Evolutionary conservation across 2,797 vertebrate species (phyloP), one percentile per base, ranked within the genome.

Genomic region (Bradypus variegatus): DNA sequence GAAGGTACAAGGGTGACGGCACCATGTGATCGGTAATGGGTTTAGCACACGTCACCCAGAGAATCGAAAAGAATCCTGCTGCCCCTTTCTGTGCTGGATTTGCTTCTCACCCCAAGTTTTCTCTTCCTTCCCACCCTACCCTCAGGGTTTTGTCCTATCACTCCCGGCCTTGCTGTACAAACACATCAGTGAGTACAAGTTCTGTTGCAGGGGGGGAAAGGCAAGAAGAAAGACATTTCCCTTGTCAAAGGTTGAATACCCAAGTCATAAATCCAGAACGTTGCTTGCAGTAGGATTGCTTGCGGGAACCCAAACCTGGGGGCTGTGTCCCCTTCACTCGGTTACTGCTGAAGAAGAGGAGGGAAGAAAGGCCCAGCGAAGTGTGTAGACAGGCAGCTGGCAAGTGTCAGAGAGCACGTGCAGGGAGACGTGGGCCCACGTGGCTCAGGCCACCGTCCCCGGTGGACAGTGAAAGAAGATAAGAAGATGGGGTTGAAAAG

Each of bases 81-180:
- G 62, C 88, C 88, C 78, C 13, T 95, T 94, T 94, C 92, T 95
- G 91, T 88, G 62, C 92, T 96, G 92, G 95, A 95, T 95, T 94
- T 94, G 78, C 91, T 89, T 58, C 50, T 89, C 16, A 81, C 58
- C 33, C 14, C 25, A 55, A 89, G 84, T 38, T 62, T 65, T 31
- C 5, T 14, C 50, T 62, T 64, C 53, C 69, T 70, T 33, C 41
- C 86, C 45, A 5, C 36, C 29, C 60, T 2, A 2, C 29, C 65
- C 10, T 2, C 1, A 33, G 19, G 86, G 41, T 62, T 78, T 78
- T 70, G 31, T 10, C 65, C 87, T 9, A 1, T 33, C 18, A 1
- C 5, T 33, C 76, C 33, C 11, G 15, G 53, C 48, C 58, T 67
- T 3, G 1, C 13, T 25, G 4, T 69, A 29, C 38, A 58, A 10